Conservation (phyloP, 2,888 invertebrate species). For the Ectemnius continuus region DNA sequence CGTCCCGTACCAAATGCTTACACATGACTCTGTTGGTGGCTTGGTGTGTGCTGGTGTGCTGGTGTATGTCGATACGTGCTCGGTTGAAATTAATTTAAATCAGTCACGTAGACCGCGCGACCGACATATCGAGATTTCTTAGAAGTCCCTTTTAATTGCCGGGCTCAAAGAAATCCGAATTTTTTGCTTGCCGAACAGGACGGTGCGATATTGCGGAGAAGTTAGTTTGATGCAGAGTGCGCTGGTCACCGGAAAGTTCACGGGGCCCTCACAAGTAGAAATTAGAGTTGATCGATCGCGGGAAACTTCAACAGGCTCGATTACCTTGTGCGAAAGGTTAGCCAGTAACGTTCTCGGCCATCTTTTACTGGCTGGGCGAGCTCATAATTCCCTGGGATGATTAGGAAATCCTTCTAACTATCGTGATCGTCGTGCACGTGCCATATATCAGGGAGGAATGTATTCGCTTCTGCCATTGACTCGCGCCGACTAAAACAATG, state of each 20-base stretch:
- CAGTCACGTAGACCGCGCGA: neutral
- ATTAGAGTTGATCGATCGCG: conserved; percentile 23
- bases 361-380: conserved; percentile 28
- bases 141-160: neutral
- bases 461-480: conserved; percentile 36
- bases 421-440: conserved; percentile 36
- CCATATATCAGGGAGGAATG: conserved; percentile 40
- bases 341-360: conserved; percentile 13
- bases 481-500: conserved; percentile 43
- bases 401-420: conserved; percentile 56
- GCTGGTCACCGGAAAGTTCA: neutral
- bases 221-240: too few relatives aligned
- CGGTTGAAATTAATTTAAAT: conserved; percentile 19
- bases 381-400: conserved; percentile 45
- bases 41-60: neutral
- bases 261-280: neutral
- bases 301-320: conserved; percentile 21
- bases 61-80: neutral
- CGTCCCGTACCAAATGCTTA: neutral
- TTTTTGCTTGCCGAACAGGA: neutral
- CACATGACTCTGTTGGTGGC: neutral
- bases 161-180: neutral
- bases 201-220: too few relatives aligned
- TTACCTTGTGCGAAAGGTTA: conserved; percentile 49
- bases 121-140: neutral